Evolutionary conservation across 1,140 invertebrate genomes (phyloP).

Genomic region (Atta colombica): DNA sequence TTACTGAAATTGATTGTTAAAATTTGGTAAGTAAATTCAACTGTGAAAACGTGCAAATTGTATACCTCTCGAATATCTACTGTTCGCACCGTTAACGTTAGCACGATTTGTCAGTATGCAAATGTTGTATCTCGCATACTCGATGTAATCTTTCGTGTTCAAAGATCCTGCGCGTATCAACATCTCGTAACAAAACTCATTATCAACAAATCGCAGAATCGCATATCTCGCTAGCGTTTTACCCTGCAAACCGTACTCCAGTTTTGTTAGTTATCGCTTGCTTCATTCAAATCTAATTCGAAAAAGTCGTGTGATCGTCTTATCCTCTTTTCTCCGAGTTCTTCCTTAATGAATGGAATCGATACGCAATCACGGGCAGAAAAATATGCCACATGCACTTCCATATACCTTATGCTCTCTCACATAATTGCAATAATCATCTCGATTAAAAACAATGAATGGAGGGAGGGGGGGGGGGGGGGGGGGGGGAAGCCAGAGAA

Average conservation of each 20-base stretch:
- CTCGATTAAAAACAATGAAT: constrained; percentile 64
- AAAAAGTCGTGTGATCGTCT: constrained; percentile 24
- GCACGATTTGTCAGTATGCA: constrained; percentile 52
- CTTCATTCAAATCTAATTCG: constrained; percentile 49
- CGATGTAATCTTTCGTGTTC: constrained; percentile 49
- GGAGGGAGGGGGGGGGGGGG: background rate
- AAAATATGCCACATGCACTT: constrained; percentile 63
- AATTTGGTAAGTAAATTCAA: constrained; percentile 6
- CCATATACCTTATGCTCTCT: constrained; percentile 24
- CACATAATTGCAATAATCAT: constrained; percentile 48
- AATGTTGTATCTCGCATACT: constrained; percentile 41
- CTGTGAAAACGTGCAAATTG: constrained; percentile 28
- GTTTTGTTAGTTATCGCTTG: constrained; percentile 42
- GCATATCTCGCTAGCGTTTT: constrained; percentile 58
- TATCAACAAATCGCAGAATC: constrained; percentile 78
- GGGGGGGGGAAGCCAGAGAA: background rate
- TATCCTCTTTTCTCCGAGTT: constrained; percentile 39
- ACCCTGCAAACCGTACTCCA: constrained; percentile 60
- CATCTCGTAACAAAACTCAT: constrained; percentile 79
- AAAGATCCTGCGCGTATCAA: constrained; percentile 60
- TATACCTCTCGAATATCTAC: constrained; percentile 66
- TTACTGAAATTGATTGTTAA: constrained; percentile 11
- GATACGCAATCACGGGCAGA: constrained; percentile 59
- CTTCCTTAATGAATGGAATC: constrained; percentile 36
- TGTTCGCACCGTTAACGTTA: constrained; percentile 74